phyloP scores from a whole-genome alignment of 2,888 invertebrate genomes.

The Morpho helenor region DNA sequence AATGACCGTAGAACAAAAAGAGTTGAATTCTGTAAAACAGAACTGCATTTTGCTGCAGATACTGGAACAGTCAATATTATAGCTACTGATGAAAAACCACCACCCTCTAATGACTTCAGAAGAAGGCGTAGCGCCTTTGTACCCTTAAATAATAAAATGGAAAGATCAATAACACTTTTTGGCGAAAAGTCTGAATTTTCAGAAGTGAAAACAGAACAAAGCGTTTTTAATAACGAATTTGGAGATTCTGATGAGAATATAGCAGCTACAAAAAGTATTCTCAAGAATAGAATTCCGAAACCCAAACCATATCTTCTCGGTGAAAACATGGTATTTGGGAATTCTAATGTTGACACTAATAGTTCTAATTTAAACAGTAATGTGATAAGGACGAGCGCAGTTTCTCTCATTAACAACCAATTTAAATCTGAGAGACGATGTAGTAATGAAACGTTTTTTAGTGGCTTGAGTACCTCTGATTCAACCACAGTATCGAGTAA shows the following conservation, averaged over 20 bases:
- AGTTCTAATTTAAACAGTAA: constrained; percentile 31
- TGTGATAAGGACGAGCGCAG: constrained; percentile 43
- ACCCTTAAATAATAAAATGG: constrained; percentile 59
- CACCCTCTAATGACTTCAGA: constrained; percentile 89
- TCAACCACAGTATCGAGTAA: background rate
- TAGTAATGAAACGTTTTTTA: constrained; percentile 39
- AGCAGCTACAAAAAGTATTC: constrained; percentile 83
- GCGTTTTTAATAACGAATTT: constrained; percentile 39
- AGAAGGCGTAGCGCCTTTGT: constrained; percentile 80
- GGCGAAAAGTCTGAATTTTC: constrained; percentile 65
- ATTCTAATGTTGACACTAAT: constrained; percentile 29
- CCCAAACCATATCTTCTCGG: constrained; percentile 87
- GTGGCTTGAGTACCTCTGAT: constrained; percentile 31
- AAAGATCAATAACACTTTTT: constrained; percentile 82
- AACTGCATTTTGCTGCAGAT: constrained; percentile 92
- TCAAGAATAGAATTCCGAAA: constrained; percentile 86
- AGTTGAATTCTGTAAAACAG: constrained; percentile 93
- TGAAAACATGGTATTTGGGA: constrained; percentile 79
- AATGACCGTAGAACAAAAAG: constrained; percentile 81
- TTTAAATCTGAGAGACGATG: constrained; percentile 46
- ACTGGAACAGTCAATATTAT: constrained; percentile 92
- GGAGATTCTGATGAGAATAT: constrained; percentile 67
- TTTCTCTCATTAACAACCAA: constrained; percentile 63
- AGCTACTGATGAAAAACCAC: constrained; percentile 92
- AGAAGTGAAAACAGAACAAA: constrained; percentile 34